Conservation (phyloP, 2,888 invertebrate species). For the Melinaea marsaeus region DNA sequence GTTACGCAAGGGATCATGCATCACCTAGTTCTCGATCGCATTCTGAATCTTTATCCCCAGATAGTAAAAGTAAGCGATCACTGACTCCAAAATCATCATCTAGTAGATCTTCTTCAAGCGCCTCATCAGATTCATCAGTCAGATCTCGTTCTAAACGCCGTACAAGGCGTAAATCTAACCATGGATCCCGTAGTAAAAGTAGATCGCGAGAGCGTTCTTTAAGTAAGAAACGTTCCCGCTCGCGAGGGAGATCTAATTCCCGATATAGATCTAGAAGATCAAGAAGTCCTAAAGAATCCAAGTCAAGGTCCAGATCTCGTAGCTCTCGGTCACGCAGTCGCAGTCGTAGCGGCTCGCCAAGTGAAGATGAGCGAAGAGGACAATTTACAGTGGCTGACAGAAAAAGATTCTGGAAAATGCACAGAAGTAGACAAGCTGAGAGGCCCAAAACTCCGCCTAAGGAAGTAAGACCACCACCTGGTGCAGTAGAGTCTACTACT, state of each 20-base stretch:
- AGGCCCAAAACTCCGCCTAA: conserved; percentile 54
- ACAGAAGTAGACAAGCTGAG: conserved; percentile 51
- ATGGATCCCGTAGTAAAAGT: conserved; percentile 49
- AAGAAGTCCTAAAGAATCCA: conserved; percentile 43
- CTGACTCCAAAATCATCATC: conserved; percentile 37
- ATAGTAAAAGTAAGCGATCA: conserved; percentile 41
- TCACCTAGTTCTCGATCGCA: conserved; percentile 53
- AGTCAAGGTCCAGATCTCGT: conserved; percentile 50
- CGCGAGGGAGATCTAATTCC: conserved; percentile 34
- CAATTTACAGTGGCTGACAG: conserved; percentile 71
- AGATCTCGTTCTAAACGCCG: conserved; percentile 47
- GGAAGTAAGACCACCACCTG: conserved; percentile 64
- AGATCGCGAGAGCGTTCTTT: conserved; percentile 46
- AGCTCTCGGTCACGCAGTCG: conserved; percentile 46
- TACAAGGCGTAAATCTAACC: conserved; percentile 41
- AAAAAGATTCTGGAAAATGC: conserved; percentile 68
- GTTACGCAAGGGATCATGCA: conserved; percentile 57
- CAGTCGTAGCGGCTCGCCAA: conserved; percentile 47
- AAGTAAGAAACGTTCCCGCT: conserved; percentile 35
- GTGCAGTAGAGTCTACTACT: conserved; percentile 55
- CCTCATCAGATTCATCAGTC: conserved; percentile 45
- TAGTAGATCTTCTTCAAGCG: conserved; percentile 38
- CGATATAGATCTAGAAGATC: conserved; percentile 39
- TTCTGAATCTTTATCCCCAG: conserved; percentile 47
- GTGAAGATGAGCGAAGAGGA: conserved; percentile 65